Evolutionary conservation across 1,140 invertebrate genomes (phyloP).

Genomic region (Adoxophyes honmai): DNA sequence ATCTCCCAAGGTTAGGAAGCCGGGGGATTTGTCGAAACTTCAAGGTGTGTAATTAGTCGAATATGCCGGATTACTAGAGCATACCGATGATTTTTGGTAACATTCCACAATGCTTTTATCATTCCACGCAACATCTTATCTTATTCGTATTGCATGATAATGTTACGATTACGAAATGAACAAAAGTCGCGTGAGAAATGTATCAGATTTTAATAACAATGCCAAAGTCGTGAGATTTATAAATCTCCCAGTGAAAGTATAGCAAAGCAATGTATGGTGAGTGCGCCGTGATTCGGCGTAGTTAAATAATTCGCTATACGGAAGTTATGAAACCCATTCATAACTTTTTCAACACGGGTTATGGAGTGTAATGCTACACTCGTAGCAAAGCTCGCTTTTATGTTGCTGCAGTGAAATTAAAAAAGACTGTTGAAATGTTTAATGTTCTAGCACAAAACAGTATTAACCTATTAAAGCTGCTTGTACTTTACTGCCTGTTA

Average conservation of each 20-base stretch:
- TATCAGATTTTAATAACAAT: not conserved
- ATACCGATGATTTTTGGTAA: slow-evolving; percentile 10
- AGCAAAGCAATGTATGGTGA: not conserved
- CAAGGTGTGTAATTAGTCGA: not conserved
- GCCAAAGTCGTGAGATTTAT: not conserved
- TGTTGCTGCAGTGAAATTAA: not conserved
- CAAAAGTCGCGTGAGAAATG: slow-evolving; percentile 7
- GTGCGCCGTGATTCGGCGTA: not conserved
- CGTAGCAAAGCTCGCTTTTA: not conserved
- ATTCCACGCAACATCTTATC: not conserved
- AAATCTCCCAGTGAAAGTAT: slow-evolving; percentile 1
- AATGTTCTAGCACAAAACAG: not conserved
- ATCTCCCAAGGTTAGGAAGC: no score
- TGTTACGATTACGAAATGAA: slow-evolving; percentile 2
- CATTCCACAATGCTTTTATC: not conserved
- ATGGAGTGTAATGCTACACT: not conserved
- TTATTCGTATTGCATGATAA: slow-evolving; percentile 2
- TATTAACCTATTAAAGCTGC: not conserved
- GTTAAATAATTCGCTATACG: slow-evolving; percentile 1
- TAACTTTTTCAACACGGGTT: slow-evolving; percentile 2
- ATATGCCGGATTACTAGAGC: not conserved
- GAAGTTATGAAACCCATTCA: slow-evolving; percentile 12
- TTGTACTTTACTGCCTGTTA: not conserved
- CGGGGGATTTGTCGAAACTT: no score
- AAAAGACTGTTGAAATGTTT: not conserved